Percentiles rank a stretch among this genome's conserved stretches.
phyloP scores from a whole-genome alignment of 2,797 vertebrate genomes.

The Gallinago stenura region DNA sequence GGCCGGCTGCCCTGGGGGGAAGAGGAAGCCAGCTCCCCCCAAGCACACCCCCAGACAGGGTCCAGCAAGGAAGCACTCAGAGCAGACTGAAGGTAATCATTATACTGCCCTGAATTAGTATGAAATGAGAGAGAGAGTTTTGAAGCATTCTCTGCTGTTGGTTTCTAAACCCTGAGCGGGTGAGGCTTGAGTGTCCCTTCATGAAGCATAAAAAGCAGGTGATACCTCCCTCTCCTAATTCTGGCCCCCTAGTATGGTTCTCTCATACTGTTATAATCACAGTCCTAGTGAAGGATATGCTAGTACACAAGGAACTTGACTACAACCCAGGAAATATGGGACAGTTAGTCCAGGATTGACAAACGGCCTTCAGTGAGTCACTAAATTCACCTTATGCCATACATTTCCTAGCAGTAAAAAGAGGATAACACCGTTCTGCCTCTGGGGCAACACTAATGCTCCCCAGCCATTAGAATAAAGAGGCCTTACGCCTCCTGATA shows the following conservation, averaged over 20 bases:
- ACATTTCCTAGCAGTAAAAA: not conserved
- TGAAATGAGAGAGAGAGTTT: not conserved
- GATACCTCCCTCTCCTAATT: not conserved
- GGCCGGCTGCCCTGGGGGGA: conserved; percentile 15
- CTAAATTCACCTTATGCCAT: not conserved
- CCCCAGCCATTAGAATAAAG: not conserved
- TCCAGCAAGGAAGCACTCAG: not conserved
- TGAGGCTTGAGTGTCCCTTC: not conserved
- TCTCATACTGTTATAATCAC: not conserved
- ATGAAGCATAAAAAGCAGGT: not conserved
- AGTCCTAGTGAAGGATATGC: not conserved
- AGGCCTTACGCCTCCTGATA: not conserved
- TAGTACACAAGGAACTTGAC: not conserved
- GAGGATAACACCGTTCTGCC: not conserved
- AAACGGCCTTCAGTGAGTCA: not conserved
- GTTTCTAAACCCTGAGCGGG: not conserved
- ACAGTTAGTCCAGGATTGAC: not conserved
- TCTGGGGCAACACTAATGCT: not conserved
- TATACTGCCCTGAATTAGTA: conserved; percentile 32
- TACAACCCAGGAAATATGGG: not conserved
- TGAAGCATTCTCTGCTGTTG: not conserved
- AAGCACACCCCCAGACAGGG: not conserved
- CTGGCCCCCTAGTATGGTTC: not conserved
- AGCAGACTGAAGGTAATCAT: not conserved
- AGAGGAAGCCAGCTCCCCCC: conserved; percentile 3